Evolutionary conservation across 2,888 invertebrate genomes (phyloP), one percentile per base, ranked within the genome.

Genomic region (Fragum whitleyi): DNA sequence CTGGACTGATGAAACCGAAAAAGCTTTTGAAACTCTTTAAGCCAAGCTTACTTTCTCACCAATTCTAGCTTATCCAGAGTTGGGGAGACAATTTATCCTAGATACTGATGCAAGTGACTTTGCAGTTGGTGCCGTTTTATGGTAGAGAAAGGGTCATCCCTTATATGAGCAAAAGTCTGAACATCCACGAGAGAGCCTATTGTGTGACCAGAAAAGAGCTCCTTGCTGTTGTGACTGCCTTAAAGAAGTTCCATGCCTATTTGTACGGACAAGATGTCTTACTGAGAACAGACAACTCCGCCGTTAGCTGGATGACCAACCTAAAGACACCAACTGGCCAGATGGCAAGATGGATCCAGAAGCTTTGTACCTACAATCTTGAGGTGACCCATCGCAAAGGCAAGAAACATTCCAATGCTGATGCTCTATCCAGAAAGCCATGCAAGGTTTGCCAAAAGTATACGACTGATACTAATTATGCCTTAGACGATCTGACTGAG

Each of bases 211-310:
- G 79, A 42, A 73, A 76, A 42, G 69, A 80, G 29, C 47, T 77
- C n/a, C 32, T 70, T 9, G 67, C 77, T 23, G 62, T 80, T 26
- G 47, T 79, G 14, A 28, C 23, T 1, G 69, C 81, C 6, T 23
- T 77, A 9, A 61, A 76, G 65, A 36, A 55, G 3, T 79, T 81
- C 29, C 85, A 77, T 69, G 28, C 73, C 9, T 85, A 79, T 32
- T 61, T 85, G 32, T 82, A 77, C 28, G 77, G 84, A 6, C 76
- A 76, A 42, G 26, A 72, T 0, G 62, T 84, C 1, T 36, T 68
- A 0, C 71, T 81, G 6, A 59, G 82, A 67, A 85, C 81, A 21
- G 81, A 85, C 53, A 79, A 85, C 67, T 65, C n/a, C n/a, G n/a
- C n/a, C n/a, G n/a, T n/a, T n/a, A n/a, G n/a, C n/a, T n/a, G n/a